Base-by-base conservation (phyloP, 92 coral and sea anemone species). In the Galaxea fascicularis region DNA sequence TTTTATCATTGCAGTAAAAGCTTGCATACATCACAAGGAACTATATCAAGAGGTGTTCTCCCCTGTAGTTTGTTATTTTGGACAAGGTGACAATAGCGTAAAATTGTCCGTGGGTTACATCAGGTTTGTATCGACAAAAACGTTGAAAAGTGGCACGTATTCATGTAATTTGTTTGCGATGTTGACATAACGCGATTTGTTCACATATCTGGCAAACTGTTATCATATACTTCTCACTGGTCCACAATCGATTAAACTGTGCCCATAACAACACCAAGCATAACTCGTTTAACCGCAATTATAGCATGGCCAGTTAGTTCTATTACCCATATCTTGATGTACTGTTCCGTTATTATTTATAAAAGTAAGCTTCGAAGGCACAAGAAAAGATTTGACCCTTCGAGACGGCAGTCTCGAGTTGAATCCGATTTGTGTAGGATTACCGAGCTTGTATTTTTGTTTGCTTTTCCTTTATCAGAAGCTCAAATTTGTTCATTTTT, bases 171-270 rank as follows among this genome's bases (percentile, higher is more conserved):
- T 63, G 30, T 41, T 45, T 35, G 57, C 46, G 76, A 71, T 71
- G 76, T 71, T 71, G 76, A 71, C 76, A 71, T 41, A 20, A 12
- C 24, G 53, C 22, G 46, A 45, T 41, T 22, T 71, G 70, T 65
- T 13, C 26, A 10, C 16, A 14, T 44, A 14, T 28, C 70, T 65
- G 12, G 28, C 45, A 27, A 27, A 29, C 41, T 65, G 58, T 46
- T 71, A 45, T 46, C 57, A 45, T 58, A 10, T 15, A 46, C 6
- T 4, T 13, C 45, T 71, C 46, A 25, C 12, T 45, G 76, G 35
- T 10, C 74, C 8, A 41, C 44, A 20, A 51, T 20, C 52, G 52
- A 7, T 22, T 46, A 10, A 46, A 39, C 12, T 71, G n/a, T 14
- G 18, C 10, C 18, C 12, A 12, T 29, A 13, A n/a, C 57, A 46